Base-by-base conservation (phyloP, 2,888 invertebrate genomes). In the Anthoptus insignis region DNA sequence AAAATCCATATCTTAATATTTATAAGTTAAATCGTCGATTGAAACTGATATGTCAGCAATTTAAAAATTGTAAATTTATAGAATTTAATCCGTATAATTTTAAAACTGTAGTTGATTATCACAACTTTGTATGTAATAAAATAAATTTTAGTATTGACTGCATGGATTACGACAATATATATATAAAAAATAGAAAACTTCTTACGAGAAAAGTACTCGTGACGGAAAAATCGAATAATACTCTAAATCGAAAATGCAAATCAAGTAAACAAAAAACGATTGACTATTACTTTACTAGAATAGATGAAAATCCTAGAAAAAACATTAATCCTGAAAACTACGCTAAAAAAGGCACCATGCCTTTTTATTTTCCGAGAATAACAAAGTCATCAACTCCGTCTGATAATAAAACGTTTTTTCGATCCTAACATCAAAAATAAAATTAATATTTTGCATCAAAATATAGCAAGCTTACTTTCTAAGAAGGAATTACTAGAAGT, bases 371-470 rank as follows among this genome's bases (percentile, higher is more conserved):
- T 21, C 19, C 42, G 7, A 27, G 16, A n/a, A 13, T 53, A 21
- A 19, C 27, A 9, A 24, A 45, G 37, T 4, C 37, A 57, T 8
- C 45, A 45, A 57, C 39, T 45, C 13, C 11, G 6, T 5, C 29
- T 14, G 13, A 39, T 11, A 19, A 45, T 19, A 6, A 58, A 29
- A 16, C 19, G 3, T 47, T 57, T 57, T 57, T 42, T 45, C 42
- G 57, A 27, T 21, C 27, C 1, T 29, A 59, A 27, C 6, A n/a
- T n/a, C n/a, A n/a, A n/a, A n/a, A n/a, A n/a, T n/a, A n/a, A n/a
- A n/a, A n/a, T n/a, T n/a, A 27, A 45, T 8, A 53, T 70, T 9
- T 13, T 70, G 14, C 67, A 67, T 29, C 67, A 70, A 64, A 67
- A 67, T 49, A 70, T 70, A 14, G 54, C 61, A 1, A 60, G 69